Percentiles rank a stretch among this genome's conserved stretches.
phyloP scores from a whole-genome alignment of 1,140 invertebrate genomes.

The Geopemphigus sp. region DNA sequence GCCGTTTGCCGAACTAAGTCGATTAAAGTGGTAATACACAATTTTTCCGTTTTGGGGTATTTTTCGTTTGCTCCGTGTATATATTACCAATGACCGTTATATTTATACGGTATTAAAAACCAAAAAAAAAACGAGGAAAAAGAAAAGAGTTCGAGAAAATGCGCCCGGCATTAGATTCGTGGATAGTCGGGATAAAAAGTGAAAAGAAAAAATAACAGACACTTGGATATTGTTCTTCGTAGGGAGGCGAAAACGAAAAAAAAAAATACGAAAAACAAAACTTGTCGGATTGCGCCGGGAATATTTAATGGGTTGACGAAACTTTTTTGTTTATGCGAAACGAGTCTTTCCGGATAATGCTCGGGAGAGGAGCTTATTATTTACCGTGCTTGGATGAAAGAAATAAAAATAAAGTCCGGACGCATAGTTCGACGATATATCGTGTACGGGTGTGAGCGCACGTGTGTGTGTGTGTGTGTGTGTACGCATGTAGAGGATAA shows the following conservation, averaged over 20 bases:
- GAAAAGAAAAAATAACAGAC: slow-evolving; percentile 37
- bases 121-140: no score
- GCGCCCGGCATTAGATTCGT: slow-evolving; percentile 34
- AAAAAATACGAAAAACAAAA: slow-evolving; percentile 45
- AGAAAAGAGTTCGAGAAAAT: slow-evolving; percentile 34
- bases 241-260: no score
- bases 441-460: no score
- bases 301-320: slow-evolving; percentile 46
- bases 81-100: slow-evolving; percentile 7
- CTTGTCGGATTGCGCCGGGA: slow-evolving; percentile 45
- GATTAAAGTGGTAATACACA: slow-evolving; percentile 40
- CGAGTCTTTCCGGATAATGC: slow-evolving; percentile 32
- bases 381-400: slow-evolving; percentile 1
- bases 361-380: slow-evolving; percentile 42
- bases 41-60: not conserved
- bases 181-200: not conserved
- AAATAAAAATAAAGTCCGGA: not conserved
- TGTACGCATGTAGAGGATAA: not conserved
- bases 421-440: slow-evolving; percentile 11
- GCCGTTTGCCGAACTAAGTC: slow-evolving; percentile 27
- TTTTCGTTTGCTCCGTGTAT: slow-evolving; percentile 3
- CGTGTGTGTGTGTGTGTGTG: not conserved
- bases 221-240: slow-evolving; percentile 35
- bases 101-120: slow-evolving; percentile 39
- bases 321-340: slow-evolving; percentile 48